Evolutionary conservation across 2,797 vertebrate genomes (phyloP).

Genomic region (Garrulus glandarius): DNA sequence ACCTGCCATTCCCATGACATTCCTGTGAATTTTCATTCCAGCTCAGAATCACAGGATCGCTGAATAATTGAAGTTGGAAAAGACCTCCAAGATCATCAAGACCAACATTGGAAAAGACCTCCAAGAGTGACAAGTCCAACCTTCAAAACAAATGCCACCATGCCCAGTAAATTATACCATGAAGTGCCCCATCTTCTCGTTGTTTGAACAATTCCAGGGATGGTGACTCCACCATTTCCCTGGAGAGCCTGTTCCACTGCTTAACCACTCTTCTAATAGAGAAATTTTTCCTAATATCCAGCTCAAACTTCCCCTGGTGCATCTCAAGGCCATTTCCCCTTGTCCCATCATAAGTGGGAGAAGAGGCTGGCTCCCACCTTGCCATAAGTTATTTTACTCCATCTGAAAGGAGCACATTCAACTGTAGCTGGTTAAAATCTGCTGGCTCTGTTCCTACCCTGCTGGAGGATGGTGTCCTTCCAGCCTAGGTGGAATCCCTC

Average conservation of each 20-base stretch:
- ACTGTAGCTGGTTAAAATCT: background rate
- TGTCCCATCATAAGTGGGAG: background rate
- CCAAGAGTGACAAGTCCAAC: background rate
- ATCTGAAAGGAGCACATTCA: background rate
- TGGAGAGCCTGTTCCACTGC: background rate
- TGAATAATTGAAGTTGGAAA: background rate
- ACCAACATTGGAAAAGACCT: background rate
- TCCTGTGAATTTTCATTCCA: background rate
- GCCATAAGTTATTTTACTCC: background rate
- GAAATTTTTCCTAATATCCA: background rate
- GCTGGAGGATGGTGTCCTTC: background rate
- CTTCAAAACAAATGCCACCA: background rate
- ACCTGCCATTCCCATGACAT: background rate
- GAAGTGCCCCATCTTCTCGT: no score
- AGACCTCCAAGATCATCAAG: background rate
- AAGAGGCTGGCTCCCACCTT: background rate
- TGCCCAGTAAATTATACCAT: accelerated
- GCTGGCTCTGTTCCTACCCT: background rate
- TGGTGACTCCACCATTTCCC: background rate
- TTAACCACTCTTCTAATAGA: background rate
- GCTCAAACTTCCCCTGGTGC: background rate
- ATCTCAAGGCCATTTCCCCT: background rate
- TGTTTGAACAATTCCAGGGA: background rate
- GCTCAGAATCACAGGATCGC: background rate
- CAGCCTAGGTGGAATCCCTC: background rate